Evolutionary conservation across 2,797 vertebrate genomes (phyloP), one percentile per base, ranked within the genome.

Genomic region (Semotilus atromaculatus): DNA sequence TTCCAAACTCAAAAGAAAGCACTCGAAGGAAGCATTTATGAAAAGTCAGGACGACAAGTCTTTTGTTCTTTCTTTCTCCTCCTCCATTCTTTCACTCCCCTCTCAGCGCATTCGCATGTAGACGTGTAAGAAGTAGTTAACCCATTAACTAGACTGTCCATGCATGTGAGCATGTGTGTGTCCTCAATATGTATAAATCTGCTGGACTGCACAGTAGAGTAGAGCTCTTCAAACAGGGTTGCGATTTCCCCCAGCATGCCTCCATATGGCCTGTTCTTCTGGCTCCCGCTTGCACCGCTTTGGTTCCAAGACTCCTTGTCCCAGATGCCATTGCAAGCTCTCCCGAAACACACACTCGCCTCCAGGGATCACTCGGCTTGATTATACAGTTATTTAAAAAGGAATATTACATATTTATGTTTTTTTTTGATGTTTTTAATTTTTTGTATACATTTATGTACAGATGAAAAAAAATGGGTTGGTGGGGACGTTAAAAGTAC

Each of bases 201-300:
- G 60, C 64, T 66, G 43, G 79, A 73, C 38, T 73, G 76, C 80
- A 85, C 72, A 83, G 72, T 80, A 80, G 70, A 83, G 55, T 29
- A 86, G 51, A 84, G 38, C 40, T 76, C 80, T 67, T 86, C 64
- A 87, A 45, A 29, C 76, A 81, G 29, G 68, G 77, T 67, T 79
- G 53, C 5, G 70, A 66, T 81, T 87, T 60, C 76, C 64, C 48
- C 68, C 79, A 86, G 78, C 80, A 80, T 73, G 75, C 66, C 85
- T 86, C 85, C 86, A 87, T 87, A 89, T 86, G 84, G 86, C 84
- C 78, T 86, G 88, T 87, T 84, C 67, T 72, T 84, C 80, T 88
- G 64, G 80, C 85, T 83, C 64, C 68, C 68, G 36, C 68, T 80
- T 82, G 75, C 68, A 79, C 43, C 19, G 3, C 58, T 78, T 75